These are phyloP conservation scores for Geotrupes spiniger DNA, from an alignment of 2,888 invertebrate genomes.

Conservation along the genomic window DNA sequence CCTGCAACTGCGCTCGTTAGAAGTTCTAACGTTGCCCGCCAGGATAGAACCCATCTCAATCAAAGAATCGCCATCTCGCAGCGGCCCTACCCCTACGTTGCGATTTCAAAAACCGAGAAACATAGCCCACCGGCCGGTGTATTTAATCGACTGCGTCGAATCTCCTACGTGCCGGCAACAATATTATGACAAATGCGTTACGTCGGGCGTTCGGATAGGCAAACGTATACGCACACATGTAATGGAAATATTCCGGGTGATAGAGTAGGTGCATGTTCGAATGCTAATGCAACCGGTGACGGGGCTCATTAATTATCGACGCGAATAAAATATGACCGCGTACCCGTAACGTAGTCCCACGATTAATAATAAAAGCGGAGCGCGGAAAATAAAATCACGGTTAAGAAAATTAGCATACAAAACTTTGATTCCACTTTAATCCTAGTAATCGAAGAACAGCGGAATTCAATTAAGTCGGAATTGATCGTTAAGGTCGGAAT, in stretches of 20 bases:
- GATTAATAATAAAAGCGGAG: slow-evolving; percentile 14
- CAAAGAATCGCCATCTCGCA: no score
- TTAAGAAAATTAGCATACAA: slow-evolving; percentile 21
- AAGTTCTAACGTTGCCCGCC: slow-evolving; percentile 13
- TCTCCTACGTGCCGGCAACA: slow-evolving; percentile 26
- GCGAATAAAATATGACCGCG: slow-evolving; percentile 13
- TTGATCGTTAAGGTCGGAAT: slow-evolving; percentile 23
- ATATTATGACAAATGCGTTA: slow-evolving; percentile 26
- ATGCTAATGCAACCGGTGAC: slow-evolving; percentile 24
- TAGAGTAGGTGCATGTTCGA: slow-evolving; percentile 27
- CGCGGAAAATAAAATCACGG: slow-evolving; percentile 13
- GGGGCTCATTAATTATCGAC: slow-evolving; percentile 25
- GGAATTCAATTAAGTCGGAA: slow-evolving; percentile 30
- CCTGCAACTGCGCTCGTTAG: slow-evolving; percentile 12
- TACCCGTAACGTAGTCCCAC: slow-evolving; percentile 3
- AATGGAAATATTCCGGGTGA: slow-evolving; percentile 15
- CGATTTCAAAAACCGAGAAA: no score
- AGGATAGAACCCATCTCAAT: slow-evolving; percentile 8
- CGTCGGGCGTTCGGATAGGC: no score
- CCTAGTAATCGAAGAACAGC: slow-evolving; percentile 28
- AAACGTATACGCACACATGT: slow-evolving; percentile 15
- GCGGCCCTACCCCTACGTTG: no score
- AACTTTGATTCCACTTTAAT: slow-evolving; percentile 25
- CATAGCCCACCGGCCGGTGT: no score
- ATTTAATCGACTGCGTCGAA: slow-evolving; percentile 7